phyloP scores from a whole-genome alignment of 2,113 vertebrate genomes.

The Etheostoma cragini region DNA sequence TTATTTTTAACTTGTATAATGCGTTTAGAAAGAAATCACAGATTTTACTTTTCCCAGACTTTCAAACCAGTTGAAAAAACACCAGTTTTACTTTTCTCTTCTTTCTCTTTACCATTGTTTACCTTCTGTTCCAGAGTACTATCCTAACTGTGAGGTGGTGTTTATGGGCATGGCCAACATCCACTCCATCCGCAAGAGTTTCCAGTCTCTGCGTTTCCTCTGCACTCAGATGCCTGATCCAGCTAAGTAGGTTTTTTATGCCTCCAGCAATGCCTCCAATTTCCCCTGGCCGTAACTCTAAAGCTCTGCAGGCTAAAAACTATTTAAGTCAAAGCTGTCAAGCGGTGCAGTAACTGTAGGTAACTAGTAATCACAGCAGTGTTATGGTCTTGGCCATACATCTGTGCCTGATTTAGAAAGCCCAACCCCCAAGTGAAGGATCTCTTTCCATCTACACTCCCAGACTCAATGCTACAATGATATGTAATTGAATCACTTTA shows the following conservation, averaged over 20 bases:
- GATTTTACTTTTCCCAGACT: no score
- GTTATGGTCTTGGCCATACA: conserved; percentile 52
- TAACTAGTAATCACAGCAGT: conserved; percentile 53
- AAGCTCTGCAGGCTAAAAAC: conserved; percentile 22
- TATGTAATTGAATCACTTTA: conserved; percentile 48
- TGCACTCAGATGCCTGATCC: conserved; percentile 98
- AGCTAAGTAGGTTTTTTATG: conserved; percentile 90
- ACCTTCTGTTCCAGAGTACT: conserved; percentile 89
- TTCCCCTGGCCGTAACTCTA: not conserved
- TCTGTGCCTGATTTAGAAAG: conserved; percentile 65
- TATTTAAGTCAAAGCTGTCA: not conserved
- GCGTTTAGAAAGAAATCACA: no score
- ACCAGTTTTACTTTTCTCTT: not conserved
- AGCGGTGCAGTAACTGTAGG: conserved; percentile 34
- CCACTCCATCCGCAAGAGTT: conserved; percentile 98
- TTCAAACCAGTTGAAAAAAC: conserved; percentile 4
- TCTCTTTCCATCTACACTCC: conserved; percentile 48
- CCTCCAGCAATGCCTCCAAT: conserved; percentile 25
- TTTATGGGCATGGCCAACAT: conserved; percentile 99
- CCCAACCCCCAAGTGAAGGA: conserved; percentile 23
- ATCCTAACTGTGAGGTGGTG: conserved; percentile 97
- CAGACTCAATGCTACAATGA: conserved; percentile 27
- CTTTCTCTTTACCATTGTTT: conserved; percentile 1
- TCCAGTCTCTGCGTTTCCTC: conserved; percentile 95
- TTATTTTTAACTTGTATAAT: no score